phyloP scores from a whole-genome alignment of 2,888 invertebrate species.

The Nemapogon koenigi region DNA sequence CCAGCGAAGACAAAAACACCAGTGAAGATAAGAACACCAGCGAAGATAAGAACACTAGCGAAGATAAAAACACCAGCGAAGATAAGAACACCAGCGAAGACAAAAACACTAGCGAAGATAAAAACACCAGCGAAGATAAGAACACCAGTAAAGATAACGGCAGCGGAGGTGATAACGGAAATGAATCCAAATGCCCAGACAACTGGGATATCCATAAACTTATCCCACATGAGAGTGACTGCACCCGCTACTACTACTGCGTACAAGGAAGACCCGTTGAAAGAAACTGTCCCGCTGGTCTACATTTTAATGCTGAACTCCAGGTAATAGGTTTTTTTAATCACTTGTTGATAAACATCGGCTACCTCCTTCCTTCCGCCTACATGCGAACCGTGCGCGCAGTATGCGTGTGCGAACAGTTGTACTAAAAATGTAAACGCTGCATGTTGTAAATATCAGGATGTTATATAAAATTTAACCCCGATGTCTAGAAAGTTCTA shows the following conservation, averaged over 20 bases:
- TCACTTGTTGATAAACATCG: too few species aligned
- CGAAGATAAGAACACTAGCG: conserved; percentile 7
- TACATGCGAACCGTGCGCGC: too few species aligned
- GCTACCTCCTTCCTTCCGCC: too few species aligned
- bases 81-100: not conserved
- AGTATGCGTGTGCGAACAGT: too few species aligned
- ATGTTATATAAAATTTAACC: too few species aligned
- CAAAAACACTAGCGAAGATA: conserved; percentile 4
- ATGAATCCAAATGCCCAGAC: conserved; percentile 20
- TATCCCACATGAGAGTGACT: conserved; percentile 25
- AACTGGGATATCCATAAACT: conserved; percentile 21
- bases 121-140: not conserved
- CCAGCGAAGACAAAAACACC: not conserved
- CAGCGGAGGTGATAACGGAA: not conserved
- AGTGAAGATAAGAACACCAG: conserved; percentile 4
- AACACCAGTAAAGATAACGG: conserved; percentile 16
- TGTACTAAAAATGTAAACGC: too few species aligned
- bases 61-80: conserved; percentile 1
- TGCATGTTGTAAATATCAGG: too few species aligned
- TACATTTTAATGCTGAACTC: conserved; percentile 20
- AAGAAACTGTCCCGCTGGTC: conserved; percentile 19
- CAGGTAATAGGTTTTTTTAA: too few species aligned
- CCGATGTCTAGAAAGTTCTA: too few species aligned
- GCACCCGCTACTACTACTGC: conserved; percentile 28
- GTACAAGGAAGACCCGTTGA: conserved; percentile 23